These are phyloP conservation scores for Siphamia tubifer DNA, from an alignment of 2,113 vertebrate genomes.

Conservation along the genomic window DNA sequence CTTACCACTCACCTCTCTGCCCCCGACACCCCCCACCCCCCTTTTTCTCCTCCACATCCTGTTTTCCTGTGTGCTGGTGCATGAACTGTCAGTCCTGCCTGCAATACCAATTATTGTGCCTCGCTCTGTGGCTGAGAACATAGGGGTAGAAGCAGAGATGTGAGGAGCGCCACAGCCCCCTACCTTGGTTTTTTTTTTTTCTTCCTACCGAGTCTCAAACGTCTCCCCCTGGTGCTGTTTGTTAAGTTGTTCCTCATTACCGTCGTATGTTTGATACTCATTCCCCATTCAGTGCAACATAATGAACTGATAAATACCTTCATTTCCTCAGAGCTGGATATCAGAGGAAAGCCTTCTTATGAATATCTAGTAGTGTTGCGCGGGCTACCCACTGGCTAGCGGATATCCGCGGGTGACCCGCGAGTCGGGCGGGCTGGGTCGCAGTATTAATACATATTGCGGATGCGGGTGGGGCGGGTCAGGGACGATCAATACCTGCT, in stretches of 20 bases:
- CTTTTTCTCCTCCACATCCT: background rate
- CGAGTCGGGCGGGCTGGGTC: too few species aligned
- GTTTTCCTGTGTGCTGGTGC: conserved; percentile 31
- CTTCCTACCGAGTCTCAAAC: conserved; percentile 6
- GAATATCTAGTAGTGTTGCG: too few species aligned
- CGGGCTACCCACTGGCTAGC: too few species aligned
- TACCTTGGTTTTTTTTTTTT: background rate
- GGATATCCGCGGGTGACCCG: too few species aligned
- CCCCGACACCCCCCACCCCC: conserved; percentile 19
- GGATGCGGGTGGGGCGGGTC: too few species aligned
- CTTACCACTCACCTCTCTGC: conserved; percentile 21
- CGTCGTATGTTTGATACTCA: conserved; percentile 8
- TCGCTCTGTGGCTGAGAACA: conserved; percentile 39
- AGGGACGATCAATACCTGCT: too few species aligned
- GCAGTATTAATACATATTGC: too few species aligned
- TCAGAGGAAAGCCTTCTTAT: too few species aligned
- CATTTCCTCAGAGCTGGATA: too few species aligned
- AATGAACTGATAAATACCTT: too few species aligned
- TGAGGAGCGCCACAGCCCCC: conserved; percentile 4
- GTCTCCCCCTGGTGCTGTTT: background rate
- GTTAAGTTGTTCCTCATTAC: background rate
- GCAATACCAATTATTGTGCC: conserved; percentile 54
- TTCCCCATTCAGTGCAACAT: conserved; percentile 3
- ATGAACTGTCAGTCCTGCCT: conserved; percentile 37
- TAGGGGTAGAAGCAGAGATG: conserved; percentile 36